Conservation (phyloP, 2,797 vertebrate genomes). For the Parotocinclus haroldoi region DNA sequence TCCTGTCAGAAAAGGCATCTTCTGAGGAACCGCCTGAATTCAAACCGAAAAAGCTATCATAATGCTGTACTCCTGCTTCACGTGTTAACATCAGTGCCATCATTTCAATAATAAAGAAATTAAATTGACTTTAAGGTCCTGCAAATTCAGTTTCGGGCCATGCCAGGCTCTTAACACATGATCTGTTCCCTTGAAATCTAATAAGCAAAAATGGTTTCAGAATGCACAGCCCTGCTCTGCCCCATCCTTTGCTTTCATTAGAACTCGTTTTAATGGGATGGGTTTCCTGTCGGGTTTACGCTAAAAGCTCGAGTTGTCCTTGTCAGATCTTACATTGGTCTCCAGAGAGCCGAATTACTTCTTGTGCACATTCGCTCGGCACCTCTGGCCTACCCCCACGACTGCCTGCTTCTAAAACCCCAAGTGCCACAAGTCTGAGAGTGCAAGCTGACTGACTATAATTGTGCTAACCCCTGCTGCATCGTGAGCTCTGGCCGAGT, state of each 20-base stretch:
- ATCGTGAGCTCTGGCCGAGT: slow-evolving; percentile 16
- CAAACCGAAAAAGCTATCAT: too few relatives aligned
- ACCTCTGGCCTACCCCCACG: neutral
- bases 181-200: slow-evolving; percentile 10
- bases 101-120: too few relatives aligned
- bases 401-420: slow-evolving; percentile 3
- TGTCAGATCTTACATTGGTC: slow-evolving; percentile 49
- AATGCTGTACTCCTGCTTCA: too few relatives aligned
- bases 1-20: neutral
- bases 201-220: slow-evolving; percentile 13
- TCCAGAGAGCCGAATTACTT: slow-evolving; percentile 28
- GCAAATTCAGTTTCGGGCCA: neutral
- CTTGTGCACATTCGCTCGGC: slow-evolving; percentile 38
- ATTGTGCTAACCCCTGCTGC: neutral
- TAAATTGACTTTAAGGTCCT: too few relatives aligned
- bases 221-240: slow-evolving; percentile 18
- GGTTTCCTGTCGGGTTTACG: slow-evolving; percentile 49
- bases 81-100: too few relatives aligned
- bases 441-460: neutral
- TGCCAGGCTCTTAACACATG: neutral
- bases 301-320: slow-evolving; percentile 37
- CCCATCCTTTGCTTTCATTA: slow-evolving; percentile 37
- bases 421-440: too few relatives aligned
- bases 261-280: slow-evolving; percentile 49
- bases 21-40: too few relatives aligned